Conservation (phyloP, 2,888 invertebrate species). For the Marronus borbonicus region DNA sequence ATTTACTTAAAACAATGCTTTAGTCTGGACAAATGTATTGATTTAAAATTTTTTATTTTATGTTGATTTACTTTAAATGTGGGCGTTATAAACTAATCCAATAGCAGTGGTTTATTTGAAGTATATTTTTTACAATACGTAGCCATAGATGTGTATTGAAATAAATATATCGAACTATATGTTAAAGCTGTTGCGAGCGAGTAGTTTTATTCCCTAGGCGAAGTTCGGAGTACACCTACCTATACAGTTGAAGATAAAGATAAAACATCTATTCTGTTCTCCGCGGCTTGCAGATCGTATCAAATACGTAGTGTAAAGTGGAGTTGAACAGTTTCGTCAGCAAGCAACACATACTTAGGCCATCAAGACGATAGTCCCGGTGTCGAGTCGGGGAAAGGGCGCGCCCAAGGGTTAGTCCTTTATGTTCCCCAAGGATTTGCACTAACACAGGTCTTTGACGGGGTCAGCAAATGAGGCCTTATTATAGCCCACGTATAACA, state of each 20-base stretch:
- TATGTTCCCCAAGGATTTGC: constrained; percentile 57
- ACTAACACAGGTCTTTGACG: constrained; percentile 52
- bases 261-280: constrained; percentile 45
- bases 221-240: constrained; percentile 2
- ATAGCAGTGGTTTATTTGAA: background rate
- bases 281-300: constrained; percentile 51
- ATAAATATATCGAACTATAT: background rate
- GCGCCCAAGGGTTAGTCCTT: constrained; percentile 56
- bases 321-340: constrained; percentile 57
- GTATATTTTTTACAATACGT: background rate
- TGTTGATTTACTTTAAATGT: too few species aligned
- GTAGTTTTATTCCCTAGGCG: constrained; percentile 8
- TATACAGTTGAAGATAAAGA: constrained; percentile 16
- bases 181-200: background rate
- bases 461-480: constrained; percentile 57
- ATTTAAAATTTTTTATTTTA: too few species aligned
- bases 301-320: constrained; percentile 58
- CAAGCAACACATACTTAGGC: constrained; percentile 56
- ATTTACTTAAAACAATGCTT: too few species aligned
- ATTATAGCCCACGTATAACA: constrained; percentile 49
- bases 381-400: constrained; percentile 52
- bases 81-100: too few species aligned
- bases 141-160: background rate
- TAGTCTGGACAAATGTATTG: too few species aligned
- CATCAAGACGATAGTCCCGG: constrained; percentile 54